Base-by-base conservation (phyloP, 2,113 vertebrate species). In the Microcebus ravelobensis region DNA sequence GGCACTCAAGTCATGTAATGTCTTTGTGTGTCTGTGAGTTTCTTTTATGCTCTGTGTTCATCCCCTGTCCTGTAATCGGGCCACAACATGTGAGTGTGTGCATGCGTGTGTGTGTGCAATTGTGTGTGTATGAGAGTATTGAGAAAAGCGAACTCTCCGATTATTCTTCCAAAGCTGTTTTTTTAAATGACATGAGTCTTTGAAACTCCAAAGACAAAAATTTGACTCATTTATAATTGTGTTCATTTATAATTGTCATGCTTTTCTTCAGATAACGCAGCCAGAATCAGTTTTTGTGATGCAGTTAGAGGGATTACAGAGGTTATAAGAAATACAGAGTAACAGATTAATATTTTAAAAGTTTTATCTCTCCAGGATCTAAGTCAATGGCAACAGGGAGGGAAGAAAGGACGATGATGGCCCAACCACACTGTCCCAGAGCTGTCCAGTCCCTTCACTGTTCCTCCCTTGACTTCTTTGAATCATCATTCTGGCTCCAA, bases 121-220 rank as follows among this genome's bases (percentile, higher is more conserved):
- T 76, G n/a, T 57, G 42, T 71, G n/a, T 45, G 73, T 48, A 34
- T 39, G 57, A 48, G 55, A 34, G 15, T 67, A 31, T 21, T 73
- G 15, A 86, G 45, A 80, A 71, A 93, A 83, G 82, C 14, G 15
- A 80, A 71, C 36, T 74, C 39, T 90, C 39, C 10, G 31, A 63
- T 80, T 85, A 55, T 80, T 80, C 36, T 74, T 57, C 34, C 50
- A 82, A 95, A 71, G 29, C 29, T 39, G 57, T 29, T 83, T 67
- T 55, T 65, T 29, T 27, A 29, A 45, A 81, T 39, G 21, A 15
- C 36, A 27, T 29, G 7, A 84, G 29, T 80, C 79, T 80, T 95
- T 81, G 91, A 87, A 52, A 65, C 6, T 25, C 52, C n/a, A n/a
- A 76, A 84, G 87, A 61, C 31, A 91, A 95, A 91, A 80, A 29